Conservation (phyloP, 2,888 invertebrate species). For the Tyria jacobaeae region DNA sequence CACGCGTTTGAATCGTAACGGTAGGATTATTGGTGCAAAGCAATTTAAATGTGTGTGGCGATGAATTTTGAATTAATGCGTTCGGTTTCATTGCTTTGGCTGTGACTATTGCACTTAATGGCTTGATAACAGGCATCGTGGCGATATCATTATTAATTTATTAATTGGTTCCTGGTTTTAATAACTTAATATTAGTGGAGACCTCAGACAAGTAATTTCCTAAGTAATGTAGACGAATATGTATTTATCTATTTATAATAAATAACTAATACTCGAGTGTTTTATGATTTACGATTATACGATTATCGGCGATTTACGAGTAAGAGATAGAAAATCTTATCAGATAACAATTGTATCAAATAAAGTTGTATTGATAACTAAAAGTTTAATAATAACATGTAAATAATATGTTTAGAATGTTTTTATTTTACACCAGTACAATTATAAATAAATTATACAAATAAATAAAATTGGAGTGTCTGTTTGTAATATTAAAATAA, state of each 20-base stretch:
- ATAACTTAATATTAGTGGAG: background rate
- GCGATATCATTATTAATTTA: constrained; percentile 8
- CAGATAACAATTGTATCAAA: too few species aligned
- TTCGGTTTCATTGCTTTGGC: constrained; percentile 27
- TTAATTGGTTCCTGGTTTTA: constrained; percentile 12
- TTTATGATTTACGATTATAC: too few species aligned
- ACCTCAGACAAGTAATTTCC: background rate
- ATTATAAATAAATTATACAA: too few species aligned
- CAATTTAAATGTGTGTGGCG: constrained; percentile 36
- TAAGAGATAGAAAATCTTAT: too few species aligned
- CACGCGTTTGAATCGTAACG: constrained; percentile 64
- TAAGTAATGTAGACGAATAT: background rate
- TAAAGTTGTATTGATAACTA: too few species aligned
- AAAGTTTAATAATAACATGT: too few species aligned
- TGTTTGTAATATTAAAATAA: too few species aligned
- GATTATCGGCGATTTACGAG: too few species aligned
- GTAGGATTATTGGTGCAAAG: constrained; percentile 59
- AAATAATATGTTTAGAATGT: too few species aligned
- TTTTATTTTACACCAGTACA: too few species aligned
- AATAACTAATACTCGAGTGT: too few species aligned
- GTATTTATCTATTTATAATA: background rate
- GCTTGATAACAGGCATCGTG: background rate
- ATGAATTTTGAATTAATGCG: constrained; percentile 36
- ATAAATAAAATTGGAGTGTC: too few species aligned
- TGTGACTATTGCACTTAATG: constrained; percentile 19